Conservation (phyloP, 1,140 invertebrate species). For the Polyergus mexicanus region DNA sequence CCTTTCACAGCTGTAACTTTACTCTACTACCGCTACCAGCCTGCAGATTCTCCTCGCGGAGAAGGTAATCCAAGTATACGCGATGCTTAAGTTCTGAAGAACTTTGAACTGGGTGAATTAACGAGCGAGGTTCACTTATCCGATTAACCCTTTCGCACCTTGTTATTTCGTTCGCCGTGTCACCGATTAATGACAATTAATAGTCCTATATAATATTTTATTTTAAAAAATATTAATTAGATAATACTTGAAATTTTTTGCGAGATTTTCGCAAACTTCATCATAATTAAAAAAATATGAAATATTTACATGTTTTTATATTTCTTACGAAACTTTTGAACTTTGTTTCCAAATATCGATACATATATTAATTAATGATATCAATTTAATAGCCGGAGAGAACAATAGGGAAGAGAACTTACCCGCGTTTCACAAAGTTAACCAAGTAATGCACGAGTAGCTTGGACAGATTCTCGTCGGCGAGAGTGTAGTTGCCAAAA, state of each 20-base stretch:
- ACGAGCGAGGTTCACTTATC: conserved; percentile 54
- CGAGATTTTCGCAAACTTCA: background rate
- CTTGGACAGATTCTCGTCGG: conserved; percentile 91
- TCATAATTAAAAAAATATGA: background rate
- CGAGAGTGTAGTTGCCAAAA: conserved; percentile 90
- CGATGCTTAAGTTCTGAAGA: conserved; percentile 60
- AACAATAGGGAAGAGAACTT: conserved; percentile 81
- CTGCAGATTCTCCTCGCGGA: conserved; percentile 37
- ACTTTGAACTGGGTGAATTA: conserved; percentile 63
- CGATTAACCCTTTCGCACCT: conserved; percentile 48
- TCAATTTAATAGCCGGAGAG: background rate
- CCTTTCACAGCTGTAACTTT: conserved; percentile 60
- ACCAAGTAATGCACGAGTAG: conserved; percentile 93
- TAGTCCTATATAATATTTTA: background rate
- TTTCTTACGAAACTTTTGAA: background rate
- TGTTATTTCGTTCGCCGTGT: conserved; percentile 14
- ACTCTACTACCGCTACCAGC: conserved; percentile 46
- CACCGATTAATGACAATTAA: background rate
- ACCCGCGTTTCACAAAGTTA: conserved; percentile 94
- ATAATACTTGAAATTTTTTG: background rate
- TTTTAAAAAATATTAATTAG: background rate
- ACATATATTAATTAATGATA: background rate
- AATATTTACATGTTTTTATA: background rate
- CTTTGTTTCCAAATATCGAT: background rate
- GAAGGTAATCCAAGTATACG: conserved; percentile 61